Evolutionary conservation across 2,113 vertebrate genomes (phyloP).

Genomic region (Sphaerodactylus townsendi): DNA sequence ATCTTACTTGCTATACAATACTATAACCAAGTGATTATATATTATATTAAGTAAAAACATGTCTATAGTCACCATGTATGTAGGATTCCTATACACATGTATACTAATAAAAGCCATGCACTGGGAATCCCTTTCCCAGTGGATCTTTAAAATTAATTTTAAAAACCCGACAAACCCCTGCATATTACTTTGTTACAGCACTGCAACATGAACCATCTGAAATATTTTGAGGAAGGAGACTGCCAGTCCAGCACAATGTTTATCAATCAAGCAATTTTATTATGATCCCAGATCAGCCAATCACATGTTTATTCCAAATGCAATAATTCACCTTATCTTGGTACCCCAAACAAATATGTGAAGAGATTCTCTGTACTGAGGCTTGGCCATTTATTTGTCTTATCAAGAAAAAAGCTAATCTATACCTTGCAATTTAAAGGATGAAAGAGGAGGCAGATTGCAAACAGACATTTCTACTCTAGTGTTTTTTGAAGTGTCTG

Average conservation of each 20-base stretch:
- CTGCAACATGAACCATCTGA: background rate
- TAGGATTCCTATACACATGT: background rate
- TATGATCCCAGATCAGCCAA: no score
- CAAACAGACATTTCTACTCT: background rate
- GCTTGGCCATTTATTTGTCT: background rate
- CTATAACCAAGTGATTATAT: background rate
- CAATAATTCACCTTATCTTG: background rate
- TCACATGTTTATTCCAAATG: background rate
- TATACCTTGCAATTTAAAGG: background rate
- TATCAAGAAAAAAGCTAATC: background rate
- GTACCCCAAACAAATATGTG: background rate
- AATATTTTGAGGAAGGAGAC: background rate
- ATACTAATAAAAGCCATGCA: background rate
- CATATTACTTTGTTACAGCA: background rate
- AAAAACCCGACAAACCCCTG: no score
- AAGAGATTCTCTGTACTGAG: background rate
- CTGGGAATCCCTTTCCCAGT: background rate
- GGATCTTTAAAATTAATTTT: background rate
- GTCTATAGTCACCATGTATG: background rate
- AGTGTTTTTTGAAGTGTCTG: background rate
- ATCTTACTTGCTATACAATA: background rate
- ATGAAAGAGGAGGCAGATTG: background rate
- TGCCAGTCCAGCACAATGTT: background rate
- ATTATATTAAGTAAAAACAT: background rate
- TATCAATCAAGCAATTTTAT: no score